phyloP scores from a whole-genome alignment of 2,797 vertebrate genomes.

The Parauchenoglanis punctatus region DNA sequence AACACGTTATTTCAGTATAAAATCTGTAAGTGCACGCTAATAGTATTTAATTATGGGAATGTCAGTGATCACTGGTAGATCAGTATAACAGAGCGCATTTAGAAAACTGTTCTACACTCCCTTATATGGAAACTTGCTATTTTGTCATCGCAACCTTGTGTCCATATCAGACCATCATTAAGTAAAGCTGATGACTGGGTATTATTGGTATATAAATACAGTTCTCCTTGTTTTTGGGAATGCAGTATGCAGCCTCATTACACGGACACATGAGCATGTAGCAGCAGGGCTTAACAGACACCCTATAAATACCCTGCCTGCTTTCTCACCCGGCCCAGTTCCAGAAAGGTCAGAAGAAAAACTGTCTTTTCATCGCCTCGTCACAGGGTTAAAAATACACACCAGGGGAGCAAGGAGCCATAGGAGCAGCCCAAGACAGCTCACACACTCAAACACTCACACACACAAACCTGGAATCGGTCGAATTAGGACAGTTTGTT shows the following conservation, averaged over 20 bases:
- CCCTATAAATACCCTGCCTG: slow-evolving; percentile 74
- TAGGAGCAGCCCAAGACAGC: slow-evolving; percentile 48
- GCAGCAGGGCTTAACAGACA: slow-evolving; percentile 64
- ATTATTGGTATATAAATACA: slow-evolving; percentile 27
- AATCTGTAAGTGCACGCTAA: background rate
- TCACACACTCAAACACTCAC: slow-evolving; percentile 59
- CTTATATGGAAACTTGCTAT: slow-evolving; percentile 20
- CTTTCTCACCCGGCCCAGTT: slow-evolving; percentile 61
- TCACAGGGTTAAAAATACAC: slow-evolving; percentile 78
- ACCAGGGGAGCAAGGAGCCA: slow-evolving; percentile 43
- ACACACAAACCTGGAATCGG: background rate
- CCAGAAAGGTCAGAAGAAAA: slow-evolving; percentile 72
- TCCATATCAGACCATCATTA: slow-evolving; percentile 18
- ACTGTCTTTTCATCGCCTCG: slow-evolving; percentile 78
- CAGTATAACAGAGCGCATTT: background rate
- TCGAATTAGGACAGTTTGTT: background rate
- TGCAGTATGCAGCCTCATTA: slow-evolving; percentile 45
- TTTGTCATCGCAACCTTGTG: background rate
- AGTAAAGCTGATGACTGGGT: background rate
- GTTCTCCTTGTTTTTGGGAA: slow-evolving; percentile 29
- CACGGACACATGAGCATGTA: slow-evolving; percentile 62
- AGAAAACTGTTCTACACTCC: background rate
- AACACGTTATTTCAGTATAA: background rate
- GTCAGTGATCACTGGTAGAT: background rate
- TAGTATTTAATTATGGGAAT: background rate